These are phyloP conservation scores for Glaucidium brasilianum DNA, from an alignment of 2,113 vertebrate species.

Conservation along the genomic window DNA sequence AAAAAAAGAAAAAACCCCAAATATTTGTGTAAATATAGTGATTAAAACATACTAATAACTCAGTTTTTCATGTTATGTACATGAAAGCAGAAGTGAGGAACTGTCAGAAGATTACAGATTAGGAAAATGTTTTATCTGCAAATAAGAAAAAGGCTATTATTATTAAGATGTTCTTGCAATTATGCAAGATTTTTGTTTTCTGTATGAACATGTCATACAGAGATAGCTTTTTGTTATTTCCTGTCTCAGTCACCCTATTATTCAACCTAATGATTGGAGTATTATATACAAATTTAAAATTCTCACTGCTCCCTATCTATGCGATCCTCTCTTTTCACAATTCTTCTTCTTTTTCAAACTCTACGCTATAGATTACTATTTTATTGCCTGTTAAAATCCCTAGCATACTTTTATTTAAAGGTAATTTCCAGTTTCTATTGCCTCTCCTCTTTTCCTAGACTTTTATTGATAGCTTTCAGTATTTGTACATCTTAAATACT, in stretches of 20 bases:
- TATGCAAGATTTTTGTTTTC: not conserved
- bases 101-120: not conserved
- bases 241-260: not conserved
- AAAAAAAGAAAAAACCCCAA: fast-evolving
- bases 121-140: not conserved
- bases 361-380: not conserved
- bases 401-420: not conserved
- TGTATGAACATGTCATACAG: not conserved
- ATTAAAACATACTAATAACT: not conserved
- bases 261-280: not conserved
- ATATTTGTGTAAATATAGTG: not conserved
- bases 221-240: not conserved
- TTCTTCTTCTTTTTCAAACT: not conserved
- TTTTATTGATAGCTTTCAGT: not conserved
- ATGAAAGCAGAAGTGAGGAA: not conserved
- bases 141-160: not conserved
- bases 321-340: not conserved
- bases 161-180: not conserved
- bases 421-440: not conserved
- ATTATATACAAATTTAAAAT: not conserved
- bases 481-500: not conserved
- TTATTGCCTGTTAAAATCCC: not conserved
- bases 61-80: not conserved
- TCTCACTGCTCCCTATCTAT: not conserved
- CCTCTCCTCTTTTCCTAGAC: not conserved